These are phyloP conservation scores for Margarornis squamiger DNA, from an alignment of 2,797 vertebrate genomes.

Conservation along the genomic window DNA sequence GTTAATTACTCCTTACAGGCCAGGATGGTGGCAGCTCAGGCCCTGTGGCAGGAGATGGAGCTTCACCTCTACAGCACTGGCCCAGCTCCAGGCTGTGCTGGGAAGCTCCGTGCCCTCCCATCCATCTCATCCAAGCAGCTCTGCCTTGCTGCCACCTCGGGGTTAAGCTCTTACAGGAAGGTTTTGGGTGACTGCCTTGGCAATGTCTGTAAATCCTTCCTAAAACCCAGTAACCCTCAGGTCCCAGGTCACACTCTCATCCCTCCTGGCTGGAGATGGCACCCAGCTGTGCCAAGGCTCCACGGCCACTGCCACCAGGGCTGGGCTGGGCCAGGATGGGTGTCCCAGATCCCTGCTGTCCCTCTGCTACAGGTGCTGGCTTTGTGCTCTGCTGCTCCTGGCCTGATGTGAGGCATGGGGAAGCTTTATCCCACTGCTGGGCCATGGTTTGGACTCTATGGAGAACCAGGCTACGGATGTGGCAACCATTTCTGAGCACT, in stretches of 20 bases:
- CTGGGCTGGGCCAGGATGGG: not conserved
- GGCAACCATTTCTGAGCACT: not conserved
- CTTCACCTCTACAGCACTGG: not conserved
- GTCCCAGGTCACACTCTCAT: accelerated
- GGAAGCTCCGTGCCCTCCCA: not conserved
- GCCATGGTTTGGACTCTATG: accelerated
- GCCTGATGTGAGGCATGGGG: accelerated
- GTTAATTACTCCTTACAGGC: not conserved
- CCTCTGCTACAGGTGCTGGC: not conserved
- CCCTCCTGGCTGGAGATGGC: not conserved
- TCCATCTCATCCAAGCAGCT: not conserved
- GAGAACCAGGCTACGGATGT: not conserved
- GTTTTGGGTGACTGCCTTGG: not conserved
- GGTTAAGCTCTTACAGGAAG: not conserved
- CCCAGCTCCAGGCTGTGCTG: not conserved
- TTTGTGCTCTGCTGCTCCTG: not conserved
- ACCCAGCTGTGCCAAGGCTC: not conserved
- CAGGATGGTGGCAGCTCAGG: not conserved
- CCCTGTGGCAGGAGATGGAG: not conserved
- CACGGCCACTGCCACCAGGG: not conserved
- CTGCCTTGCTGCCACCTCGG: not conserved
- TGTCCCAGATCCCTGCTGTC: not conserved
- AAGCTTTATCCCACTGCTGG: not conserved
- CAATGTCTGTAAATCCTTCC: not conserved
- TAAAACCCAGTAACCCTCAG: not conserved